These are phyloP conservation scores for Florisuga fusca DNA, from an alignment of 2,797 vertebrate genomes.

Conservation along the genomic window DNA sequence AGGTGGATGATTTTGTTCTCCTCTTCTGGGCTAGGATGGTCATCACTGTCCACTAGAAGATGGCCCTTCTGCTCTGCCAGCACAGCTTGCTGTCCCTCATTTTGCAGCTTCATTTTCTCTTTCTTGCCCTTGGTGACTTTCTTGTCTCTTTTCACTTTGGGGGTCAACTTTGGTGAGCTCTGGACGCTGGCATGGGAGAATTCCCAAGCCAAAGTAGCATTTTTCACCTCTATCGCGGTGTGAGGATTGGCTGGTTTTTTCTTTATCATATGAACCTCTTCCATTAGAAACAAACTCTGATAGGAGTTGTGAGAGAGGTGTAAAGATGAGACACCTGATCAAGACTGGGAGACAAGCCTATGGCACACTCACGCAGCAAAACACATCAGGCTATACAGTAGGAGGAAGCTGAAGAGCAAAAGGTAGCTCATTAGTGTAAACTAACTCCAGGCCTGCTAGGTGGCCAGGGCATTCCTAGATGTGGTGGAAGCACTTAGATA, in stretches of 20 bases:
- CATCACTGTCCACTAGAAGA: slow-evolving; percentile 84
- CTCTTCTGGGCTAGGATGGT: slow-evolving; percentile 83
- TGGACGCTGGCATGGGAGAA: slow-evolving; percentile 88
- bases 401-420: slow-evolving; percentile 86
- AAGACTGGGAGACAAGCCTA: slow-evolving; percentile 85
- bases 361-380: slow-evolving; percentile 85
- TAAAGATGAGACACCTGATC: slow-evolving; percentile 87
- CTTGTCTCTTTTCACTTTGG: slow-evolving; percentile 84
- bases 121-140: slow-evolving; percentile 79
- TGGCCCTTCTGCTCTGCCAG: slow-evolving; percentile 87
- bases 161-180: slow-evolving; percentile 88
- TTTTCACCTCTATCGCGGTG: slow-evolving; percentile 88
- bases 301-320: slow-evolving; percentile 88
- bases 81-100: slow-evolving; percentile 76
- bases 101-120: slow-evolving; percentile 78
- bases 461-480: slow-evolving; percentile 62
- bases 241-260: slow-evolving; percentile 85
- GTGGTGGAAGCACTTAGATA: slow-evolving; percentile 60
- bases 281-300: slow-evolving; percentile 95
- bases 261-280: slow-evolving; percentile 89
- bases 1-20: slow-evolving; percentile 80
- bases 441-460: slow-evolving; percentile 67
- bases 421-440: slow-evolving; percentile 85
- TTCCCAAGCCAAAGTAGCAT: slow-evolving; percentile 92
- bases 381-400: slow-evolving; percentile 86